phyloP scores from a whole-genome alignment of 2,888 invertebrate genomes.

The Lycaena phlaeas region DNA sequence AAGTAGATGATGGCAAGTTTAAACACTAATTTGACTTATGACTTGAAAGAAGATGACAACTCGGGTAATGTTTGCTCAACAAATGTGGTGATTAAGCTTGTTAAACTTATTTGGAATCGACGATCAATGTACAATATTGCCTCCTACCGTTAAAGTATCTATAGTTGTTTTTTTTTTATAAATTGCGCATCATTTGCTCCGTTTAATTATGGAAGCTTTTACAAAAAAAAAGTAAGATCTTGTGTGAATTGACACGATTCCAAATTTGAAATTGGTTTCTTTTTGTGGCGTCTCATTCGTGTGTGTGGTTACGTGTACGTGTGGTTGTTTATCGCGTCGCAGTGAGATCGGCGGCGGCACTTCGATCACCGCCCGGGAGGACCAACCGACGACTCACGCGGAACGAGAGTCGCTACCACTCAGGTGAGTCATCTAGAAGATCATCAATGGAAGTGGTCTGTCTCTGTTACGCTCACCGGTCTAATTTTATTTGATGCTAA shows the following conservation, averaged over 20 bases:
- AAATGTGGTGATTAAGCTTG: neutral
- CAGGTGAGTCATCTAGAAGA: constrained; percentile 79
- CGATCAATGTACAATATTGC: too few species aligned
- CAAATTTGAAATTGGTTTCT: constrained; percentile 28
- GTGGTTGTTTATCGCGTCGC: constrained; percentile 68
- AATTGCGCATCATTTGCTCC: too few species aligned
- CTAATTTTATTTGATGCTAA: too few species aligned
- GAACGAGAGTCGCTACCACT: constrained; percentile 96
- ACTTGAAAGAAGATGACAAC: too few species aligned
- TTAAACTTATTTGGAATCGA: neutral
- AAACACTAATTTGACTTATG: neutral
- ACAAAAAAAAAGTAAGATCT: neutral
- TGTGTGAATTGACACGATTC: constrained; percentile 20
- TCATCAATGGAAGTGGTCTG: constrained; percentile 2
- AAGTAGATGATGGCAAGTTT: neutral
- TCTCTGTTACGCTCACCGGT: too few species aligned
- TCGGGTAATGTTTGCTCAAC: neutral
- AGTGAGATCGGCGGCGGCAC: constrained; percentile 66
- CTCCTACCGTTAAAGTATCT: too few species aligned
- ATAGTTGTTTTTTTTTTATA: too few species aligned
- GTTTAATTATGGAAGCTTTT: too few species aligned
- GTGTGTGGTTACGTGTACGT: constrained; percentile 42
- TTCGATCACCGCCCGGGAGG: constrained; percentile 76
- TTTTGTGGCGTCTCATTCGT: constrained; percentile 24
- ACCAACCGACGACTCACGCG: constrained; percentile 92